Percentiles rank a stretch among this genome's conserved stretches.
Evolutionary conservation across 1,140 invertebrate genomes (phyloP).

Genomic region (Cydia amplana): DNA sequence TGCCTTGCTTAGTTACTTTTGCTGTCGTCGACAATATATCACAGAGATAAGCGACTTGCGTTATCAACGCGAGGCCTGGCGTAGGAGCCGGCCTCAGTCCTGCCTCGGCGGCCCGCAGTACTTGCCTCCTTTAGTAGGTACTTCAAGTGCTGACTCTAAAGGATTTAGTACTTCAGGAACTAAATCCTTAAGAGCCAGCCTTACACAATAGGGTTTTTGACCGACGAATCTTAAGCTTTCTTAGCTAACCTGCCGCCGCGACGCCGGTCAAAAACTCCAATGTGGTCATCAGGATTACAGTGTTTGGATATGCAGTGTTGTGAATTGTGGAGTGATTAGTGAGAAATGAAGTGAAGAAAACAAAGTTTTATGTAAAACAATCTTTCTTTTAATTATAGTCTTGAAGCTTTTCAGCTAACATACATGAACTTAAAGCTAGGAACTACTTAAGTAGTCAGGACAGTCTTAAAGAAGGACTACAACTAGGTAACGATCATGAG

Average conservation of each 20-base stretch:
- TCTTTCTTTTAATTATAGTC: conserved; percentile 55
- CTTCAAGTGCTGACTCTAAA: background rate
- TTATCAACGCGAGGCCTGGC: conserved; percentile 34
- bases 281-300: background rate
- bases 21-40: background rate
- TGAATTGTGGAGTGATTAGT: conserved; percentile 29
- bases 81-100: conserved; percentile 41
- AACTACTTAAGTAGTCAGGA: conserved; percentile 70
- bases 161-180: background rate
- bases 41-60: conserved; percentile 4
- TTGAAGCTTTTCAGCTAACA: conserved; percentile 58
- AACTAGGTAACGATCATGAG: conserved; percentile 72
- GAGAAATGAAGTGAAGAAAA: conserved; percentile 53
- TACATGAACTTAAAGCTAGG: conserved; percentile 61
- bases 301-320: conserved; percentile 26
- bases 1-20: background rate
- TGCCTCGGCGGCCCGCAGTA: conserved; percentile 30
- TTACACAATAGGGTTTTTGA: background rate
- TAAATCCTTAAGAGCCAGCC: background rate
- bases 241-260: background rate
- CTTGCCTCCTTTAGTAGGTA: conserved; percentile 3
- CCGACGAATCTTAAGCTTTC: background rate
- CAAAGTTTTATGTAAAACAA: conserved; percentile 48
- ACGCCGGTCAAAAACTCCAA: background rate
- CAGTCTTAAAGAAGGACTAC: conserved; percentile 72